A percentile compares a stretch with the other conserved stretches of the same genome.
phyloP scores from a whole-genome alignment of 2,888 invertebrate genomes.

The Hoplodrina ambigua region DNA sequence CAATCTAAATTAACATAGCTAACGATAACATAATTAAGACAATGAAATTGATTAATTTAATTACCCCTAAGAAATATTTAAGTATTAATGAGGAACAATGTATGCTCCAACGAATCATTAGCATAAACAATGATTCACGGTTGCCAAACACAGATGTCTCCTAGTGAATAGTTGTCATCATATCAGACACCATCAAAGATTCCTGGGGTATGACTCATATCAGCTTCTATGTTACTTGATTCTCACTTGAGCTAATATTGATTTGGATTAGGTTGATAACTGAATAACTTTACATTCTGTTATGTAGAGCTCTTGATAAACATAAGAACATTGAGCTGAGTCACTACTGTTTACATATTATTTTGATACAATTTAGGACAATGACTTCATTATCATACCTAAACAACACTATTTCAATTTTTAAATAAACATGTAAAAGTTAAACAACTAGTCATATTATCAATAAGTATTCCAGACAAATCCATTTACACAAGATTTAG shows the following conservation, averaged over 20 bases:
- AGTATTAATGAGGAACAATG: conserved; percentile 62
- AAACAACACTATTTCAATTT: not conserved
- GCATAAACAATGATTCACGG: conserved; percentile 75
- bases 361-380: conserved; percentile 9
- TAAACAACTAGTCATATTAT: conserved; percentile 4
- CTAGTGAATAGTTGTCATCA: conserved; percentile 64
- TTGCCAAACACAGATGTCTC: conserved; percentile 79
- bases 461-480: conserved; percentile 35
- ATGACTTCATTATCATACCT: not conserved
- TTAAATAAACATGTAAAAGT: not conserved
- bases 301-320: not conserved
- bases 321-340: not conserved
- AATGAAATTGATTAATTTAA: conserved; percentile 53
- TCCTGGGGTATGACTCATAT: conserved; percentile 71
- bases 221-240: conserved; percentile 47
- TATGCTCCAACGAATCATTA: conserved; percentile 74
- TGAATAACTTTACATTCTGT: not conserved
- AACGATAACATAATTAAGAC: conserved; percentile 68
- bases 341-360: conserved; percentile 6
- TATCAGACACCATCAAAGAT: conserved; percentile 69
- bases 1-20: conserved; percentile 52
- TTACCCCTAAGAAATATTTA: conserved; percentile 54
- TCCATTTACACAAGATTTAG: conserved; percentile 51
- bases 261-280: conserved; percentile 29
- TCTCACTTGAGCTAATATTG: conserved; percentile 70